A percentile compares a stretch with the other conserved stretches of the same genome.
Evolutionary conservation across 2,888 invertebrate species (phyloP).

Genomic region (Danaus chrysippus): DNA sequence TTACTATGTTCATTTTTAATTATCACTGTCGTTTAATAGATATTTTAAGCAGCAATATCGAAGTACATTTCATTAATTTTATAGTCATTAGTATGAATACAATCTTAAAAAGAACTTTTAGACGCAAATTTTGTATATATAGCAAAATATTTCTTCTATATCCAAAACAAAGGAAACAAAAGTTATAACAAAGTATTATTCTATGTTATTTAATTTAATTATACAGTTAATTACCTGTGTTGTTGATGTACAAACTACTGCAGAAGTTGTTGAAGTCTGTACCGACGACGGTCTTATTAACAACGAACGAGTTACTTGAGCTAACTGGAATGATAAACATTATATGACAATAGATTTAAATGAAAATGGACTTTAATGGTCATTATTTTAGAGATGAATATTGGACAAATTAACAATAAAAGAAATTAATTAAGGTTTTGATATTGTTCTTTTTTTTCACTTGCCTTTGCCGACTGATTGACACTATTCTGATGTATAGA

Average conservation of each 20-base stretch:
- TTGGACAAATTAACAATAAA: background rate
- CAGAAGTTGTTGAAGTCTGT: conserved; percentile 51
- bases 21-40: too few species aligned
- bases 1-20: too few species aligned
- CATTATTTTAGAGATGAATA: background rate
- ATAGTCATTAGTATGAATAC: too few species aligned
- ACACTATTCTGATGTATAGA: conserved; percentile 29
- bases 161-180: too few species aligned
- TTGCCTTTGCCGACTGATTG: conserved; percentile 32
- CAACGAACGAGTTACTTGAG: conserved; percentile 65
- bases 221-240: conserved; percentile 47
- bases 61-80: too few species aligned
- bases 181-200: too few species aligned
- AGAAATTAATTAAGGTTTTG: background rate
- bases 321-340: conserved; percentile 37
- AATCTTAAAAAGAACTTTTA: too few species aligned
- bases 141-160: too few species aligned
- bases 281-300: conserved; percentile 57
- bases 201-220: background rate
- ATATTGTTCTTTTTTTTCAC: too few species aligned
- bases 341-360: background rate
- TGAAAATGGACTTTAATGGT: background rate
- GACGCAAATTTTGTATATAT: too few species aligned
- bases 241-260: conserved; percentile 44
- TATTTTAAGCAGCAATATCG: too few species aligned